Conservation (phyloP, 2,888 invertebrate genomes). For the Pollenia labialis region DNA sequence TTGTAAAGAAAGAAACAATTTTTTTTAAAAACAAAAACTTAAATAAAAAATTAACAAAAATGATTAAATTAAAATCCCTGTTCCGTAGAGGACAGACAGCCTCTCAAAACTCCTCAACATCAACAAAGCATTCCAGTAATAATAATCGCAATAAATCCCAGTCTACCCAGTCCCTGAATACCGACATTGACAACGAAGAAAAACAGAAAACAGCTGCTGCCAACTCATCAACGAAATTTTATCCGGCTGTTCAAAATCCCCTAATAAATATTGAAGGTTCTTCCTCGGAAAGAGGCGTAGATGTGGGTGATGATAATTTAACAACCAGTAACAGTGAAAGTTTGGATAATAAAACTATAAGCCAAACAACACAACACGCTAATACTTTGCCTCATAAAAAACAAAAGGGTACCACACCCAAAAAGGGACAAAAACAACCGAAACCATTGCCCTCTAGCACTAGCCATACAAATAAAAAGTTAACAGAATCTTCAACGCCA, state of each 20-base stretch:
- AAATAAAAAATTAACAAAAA: conserved; percentile 82
- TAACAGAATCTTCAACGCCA: conserved; percentile 61
- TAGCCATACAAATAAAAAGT: conserved; percentile 61
- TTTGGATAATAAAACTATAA: conserved; percentile 63
- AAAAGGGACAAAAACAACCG: conserved; percentile 82
- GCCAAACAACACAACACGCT: conserved; percentile 55
- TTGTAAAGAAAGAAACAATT: background rate
- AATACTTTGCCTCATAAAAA: conserved; percentile 81
- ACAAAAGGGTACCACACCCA: conserved; percentile 75
- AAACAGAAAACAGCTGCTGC: conserved; percentile 69
- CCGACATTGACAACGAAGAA: conserved; percentile 76
- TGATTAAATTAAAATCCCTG: conserved; percentile 96
- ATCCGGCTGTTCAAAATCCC: conserved; percentile 73
- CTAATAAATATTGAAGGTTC: conserved; percentile 76
- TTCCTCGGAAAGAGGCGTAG: conserved; percentile 80
- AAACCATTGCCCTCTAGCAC: conserved; percentile 78
- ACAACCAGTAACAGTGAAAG: conserved; percentile 34
- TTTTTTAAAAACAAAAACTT: background rate
- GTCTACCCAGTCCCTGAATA: conserved; percentile 80
- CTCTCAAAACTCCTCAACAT: conserved; percentile 81
- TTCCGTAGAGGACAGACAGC: conserved; percentile 93
- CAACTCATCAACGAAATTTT: conserved; percentile 76
- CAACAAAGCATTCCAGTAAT: conserved; percentile 77
- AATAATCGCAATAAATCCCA: conserved; percentile 83
- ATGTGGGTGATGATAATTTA: conserved; percentile 78